Evolutionary conservation across 2,797 vertebrate species (phyloP), one percentile per base, ranked within the genome.

Genomic region (Anableps anableps): DNA sequence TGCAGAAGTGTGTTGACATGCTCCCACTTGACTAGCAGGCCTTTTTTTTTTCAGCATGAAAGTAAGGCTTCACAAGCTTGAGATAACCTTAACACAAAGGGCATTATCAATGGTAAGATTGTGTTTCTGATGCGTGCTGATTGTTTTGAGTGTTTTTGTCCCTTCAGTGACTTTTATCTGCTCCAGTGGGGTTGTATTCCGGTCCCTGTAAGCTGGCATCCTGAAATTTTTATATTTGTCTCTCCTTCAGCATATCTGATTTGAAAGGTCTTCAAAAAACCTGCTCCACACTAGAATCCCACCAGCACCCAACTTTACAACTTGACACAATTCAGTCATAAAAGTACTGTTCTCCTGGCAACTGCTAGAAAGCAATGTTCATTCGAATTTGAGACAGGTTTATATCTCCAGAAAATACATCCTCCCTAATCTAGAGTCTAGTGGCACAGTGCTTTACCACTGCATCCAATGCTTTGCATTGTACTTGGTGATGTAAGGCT

Each of bases 11-110:
- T 90, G 90, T 89, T 91, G 88, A 89, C 94, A 88, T 94, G 93
- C 82, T 92, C 88, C 89, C 91, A 92, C 93, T 92, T 94, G 89
- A 95, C 88, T 92, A 84, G 84, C 83, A 84, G 82, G 82, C 75
- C 78, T 88, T 87, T 87, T 90, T 88, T 85, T 85, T 2, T 93
- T 91, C 85, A 64, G 29, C 29, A 55, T 79, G 70, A 86, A 88
- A 91, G 80, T 81, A 68, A 70, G 88, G 87, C 88, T 86, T 88
- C 79, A 90, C 90, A 90, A 78, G 90, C 78, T 81, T 88, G 51
- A 38, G 89, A 91, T 91, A 84, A 92, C 86, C 73, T 75, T 74
- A 72, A 45, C 86, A 89, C 79, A 83, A 80, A 84, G 83, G 77
- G 74, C 60, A 50, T 74, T 86, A 91, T 92, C 86, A 81, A 83